Percentiles rank a stretch among this genome's conserved stretches.
These are phyloP conservation scores for Loriculus beryllinus DNA, from an alignment of 2,797 vertebrate species.

Conservation along the genomic window DNA sequence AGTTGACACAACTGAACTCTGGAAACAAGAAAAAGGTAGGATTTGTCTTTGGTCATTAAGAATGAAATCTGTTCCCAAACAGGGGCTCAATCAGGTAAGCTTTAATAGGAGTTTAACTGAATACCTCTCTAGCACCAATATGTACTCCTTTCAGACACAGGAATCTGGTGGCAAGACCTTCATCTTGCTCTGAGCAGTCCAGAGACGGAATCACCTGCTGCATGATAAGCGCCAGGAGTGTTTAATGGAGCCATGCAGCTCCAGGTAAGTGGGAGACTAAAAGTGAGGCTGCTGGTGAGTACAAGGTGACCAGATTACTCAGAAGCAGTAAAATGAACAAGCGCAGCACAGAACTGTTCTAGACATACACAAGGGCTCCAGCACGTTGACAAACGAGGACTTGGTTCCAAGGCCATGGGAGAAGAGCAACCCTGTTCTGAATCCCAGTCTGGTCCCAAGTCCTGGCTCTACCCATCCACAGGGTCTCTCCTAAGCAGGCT, in stretches of 20 bases:
- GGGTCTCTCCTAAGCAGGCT: not conserved
- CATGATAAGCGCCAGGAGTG: not conserved
- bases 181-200: not conserved
- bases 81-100: not conserved
- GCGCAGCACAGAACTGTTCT: not conserved
- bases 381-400: not conserved
- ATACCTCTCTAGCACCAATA: not conserved
- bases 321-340: not conserved
- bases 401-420: not conserved
- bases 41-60: not conserved
- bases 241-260: not conserved
- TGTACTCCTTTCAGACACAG: not conserved
- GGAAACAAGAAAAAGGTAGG: not conserved
- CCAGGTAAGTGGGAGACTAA: not conserved
- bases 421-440: not conserved
- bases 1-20: not conserved
- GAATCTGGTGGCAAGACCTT: not conserved
- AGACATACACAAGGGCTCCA: not conserved
- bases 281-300: not conserved
- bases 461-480: not conserved
- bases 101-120: not conserved
- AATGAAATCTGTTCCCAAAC: not conserved
- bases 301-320: not conserved
- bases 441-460: not conserved
- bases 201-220: not conserved